These are phyloP conservation scores for Druon quercuslanigerum DNA, from an alignment of 1,140 invertebrate species.

Conservation along the genomic window DNA sequence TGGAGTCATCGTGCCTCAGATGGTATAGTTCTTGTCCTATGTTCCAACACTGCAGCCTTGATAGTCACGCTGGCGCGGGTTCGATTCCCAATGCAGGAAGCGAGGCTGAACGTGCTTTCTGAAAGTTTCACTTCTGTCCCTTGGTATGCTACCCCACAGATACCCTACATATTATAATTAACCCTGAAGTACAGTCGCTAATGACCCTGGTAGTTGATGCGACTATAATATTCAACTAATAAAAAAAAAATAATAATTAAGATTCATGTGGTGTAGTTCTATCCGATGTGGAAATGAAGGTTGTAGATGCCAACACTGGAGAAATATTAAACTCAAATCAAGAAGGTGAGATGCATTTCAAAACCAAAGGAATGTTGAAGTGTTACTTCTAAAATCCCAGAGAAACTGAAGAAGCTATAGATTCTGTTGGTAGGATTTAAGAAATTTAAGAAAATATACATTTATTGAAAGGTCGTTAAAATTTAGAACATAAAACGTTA, in stretches of 20 bases:
- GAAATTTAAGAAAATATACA: background rate
- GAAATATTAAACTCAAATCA: slow-evolving; percentile 49
- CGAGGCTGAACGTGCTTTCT: too few relatives aligned
- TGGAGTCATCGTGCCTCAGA: too few relatives aligned
- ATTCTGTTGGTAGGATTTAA: slow-evolving; percentile 71
- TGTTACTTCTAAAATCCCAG: slow-evolving; percentile 77
- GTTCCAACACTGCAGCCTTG: too few relatives aligned
- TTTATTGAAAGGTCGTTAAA: background rate
- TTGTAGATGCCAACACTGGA: slow-evolving; percentile 31
- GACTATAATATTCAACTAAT: too few relatives aligned
- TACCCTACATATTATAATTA: too few relatives aligned
- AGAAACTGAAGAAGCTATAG: slow-evolving; percentile 74
- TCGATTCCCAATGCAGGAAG: too few relatives aligned
- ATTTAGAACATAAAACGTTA: background rate
- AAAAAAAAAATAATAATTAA: background rate
- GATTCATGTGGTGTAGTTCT: slow-evolving; percentile 5
- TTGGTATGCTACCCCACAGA: too few relatives aligned
- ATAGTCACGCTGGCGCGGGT: too few relatives aligned
- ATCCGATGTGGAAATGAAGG: slow-evolving; percentile 28
- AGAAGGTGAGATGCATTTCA: slow-evolving; percentile 55
- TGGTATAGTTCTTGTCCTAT: too few relatives aligned
- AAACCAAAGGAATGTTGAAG: slow-evolving; percentile 67
- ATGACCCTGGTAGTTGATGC: too few relatives aligned
- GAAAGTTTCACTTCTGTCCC: too few relatives aligned
- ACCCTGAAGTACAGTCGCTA: too few relatives aligned